Base-by-base conservation (phyloP, 2,797 vertebrate species). In the Thripadectes ignobilis region DNA sequence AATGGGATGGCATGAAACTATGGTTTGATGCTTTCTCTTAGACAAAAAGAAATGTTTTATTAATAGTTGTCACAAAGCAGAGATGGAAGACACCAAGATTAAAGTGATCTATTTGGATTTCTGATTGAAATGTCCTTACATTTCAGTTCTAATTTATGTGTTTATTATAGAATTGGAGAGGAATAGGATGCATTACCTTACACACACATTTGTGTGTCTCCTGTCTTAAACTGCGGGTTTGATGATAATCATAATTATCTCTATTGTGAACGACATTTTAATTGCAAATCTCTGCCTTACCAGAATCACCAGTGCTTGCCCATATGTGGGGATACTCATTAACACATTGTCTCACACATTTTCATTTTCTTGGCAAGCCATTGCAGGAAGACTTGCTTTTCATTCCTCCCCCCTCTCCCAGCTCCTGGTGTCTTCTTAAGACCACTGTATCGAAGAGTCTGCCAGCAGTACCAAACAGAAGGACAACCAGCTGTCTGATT, bases 271-370 rank as follows among this genome's bases (percentile, higher is more conserved):
- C 77, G 48, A 36, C 43, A 72, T 87, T 96, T 93, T 79, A 73
- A 77, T 85, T 92, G 75, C 78, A 89, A 77, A 82, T 92, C 66
- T 82, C 71, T 84, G 46, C 58, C 49, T 91, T 62, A 74, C 49
- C 49, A 51, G 63, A 91, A 89, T 72, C 77, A 79, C 72, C 81
- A 63, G 54, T 55, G 32, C 34, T 49, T 77, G 30, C 52, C 74
- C 29, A 36, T 92, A 83, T 74, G 54, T 69, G 75, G 62, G 76
- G 92, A 73, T 92, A 88, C 15, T 90, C 91, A 88, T 93, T 95
- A 89, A 63, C 80, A 85, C 69, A 7, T 91, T 90, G 92, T 95
- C 93, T 96, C 91, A 62, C 90, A 92, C 85, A 12, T 96, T 91
- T 92, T 92, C 46, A 26, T 85, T 93, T 92, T 74, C 66, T 83